These are phyloP conservation scores for Dolomedes plantarius DNA, from an alignment of 2,888 invertebrate genomes.

Conservation along the genomic window DNA sequence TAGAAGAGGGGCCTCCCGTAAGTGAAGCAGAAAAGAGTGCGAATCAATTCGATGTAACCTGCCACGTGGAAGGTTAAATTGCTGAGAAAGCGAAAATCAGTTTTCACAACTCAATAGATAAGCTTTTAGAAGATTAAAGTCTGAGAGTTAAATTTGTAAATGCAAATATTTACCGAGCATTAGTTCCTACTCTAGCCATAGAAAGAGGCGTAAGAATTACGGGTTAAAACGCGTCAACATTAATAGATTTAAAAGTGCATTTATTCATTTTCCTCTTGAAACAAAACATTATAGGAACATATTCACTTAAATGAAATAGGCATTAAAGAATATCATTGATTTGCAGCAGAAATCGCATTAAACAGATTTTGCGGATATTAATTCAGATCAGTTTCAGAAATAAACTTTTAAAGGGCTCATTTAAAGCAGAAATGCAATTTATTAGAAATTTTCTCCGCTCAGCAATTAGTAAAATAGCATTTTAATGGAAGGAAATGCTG, in stretches of 20 bases:
- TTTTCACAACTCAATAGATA: slow-evolving; percentile 5
- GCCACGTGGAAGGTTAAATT: slow-evolving; percentile 1
- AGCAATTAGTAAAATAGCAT: no score
- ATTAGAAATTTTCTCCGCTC: no score
- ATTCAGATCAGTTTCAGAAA: no score
- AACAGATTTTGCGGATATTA: no score
- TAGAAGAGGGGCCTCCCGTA: not conserved
- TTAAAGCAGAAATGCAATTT: no score
- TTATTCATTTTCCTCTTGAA: not conserved
- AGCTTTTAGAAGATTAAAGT: not conserved
- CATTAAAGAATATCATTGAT: no score
- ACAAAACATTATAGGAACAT: not conserved
- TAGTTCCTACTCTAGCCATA: not conserved
- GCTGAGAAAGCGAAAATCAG: slow-evolving; percentile 11
- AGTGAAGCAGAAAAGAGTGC: not conserved
- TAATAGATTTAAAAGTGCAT: not conserved
- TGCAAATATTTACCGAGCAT: slow-evolving; percentile 3
- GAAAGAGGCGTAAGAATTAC: not conserved
- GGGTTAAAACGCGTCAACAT: not conserved
- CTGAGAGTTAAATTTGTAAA: slow-evolving; percentile 1
- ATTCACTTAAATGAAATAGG: not conserved
- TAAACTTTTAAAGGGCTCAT: no score
- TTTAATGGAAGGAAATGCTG: no score
- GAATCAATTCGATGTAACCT: not conserved
- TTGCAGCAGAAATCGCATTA: no score